phyloP scores from a whole-genome alignment of 1,140 invertebrate species.

The Cotesia glomerata region DNA sequence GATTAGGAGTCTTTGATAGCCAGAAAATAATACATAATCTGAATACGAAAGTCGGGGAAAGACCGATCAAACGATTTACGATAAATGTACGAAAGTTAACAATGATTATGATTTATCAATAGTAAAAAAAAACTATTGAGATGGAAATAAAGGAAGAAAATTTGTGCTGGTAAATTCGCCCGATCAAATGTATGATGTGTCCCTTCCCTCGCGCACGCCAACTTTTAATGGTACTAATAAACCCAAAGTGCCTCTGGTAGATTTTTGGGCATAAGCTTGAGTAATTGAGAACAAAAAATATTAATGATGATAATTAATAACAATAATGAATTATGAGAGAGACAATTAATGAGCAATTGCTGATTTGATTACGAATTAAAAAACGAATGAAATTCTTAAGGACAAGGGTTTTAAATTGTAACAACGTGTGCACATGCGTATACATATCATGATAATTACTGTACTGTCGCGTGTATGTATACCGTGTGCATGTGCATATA shows the following conservation, averaged over 20 bases:
- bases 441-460: constrained; percentile 40
- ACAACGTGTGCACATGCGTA: constrained; percentile 37
- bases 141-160: too few species aligned
- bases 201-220: constrained; percentile 56
- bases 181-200: constrained; percentile 21
- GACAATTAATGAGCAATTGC: constrained; percentile 22
- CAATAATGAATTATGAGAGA: constrained; percentile 31
- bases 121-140: constrained; percentile 23
- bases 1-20: too few species aligned
- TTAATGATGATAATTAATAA: constrained; percentile 35
- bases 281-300: constrained; percentile 51
- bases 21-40: background rate
- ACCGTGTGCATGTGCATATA: constrained; percentile 49
- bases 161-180: too few species aligned
- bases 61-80: constrained; percentile 14
- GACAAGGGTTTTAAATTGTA: background rate
- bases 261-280: constrained; percentile 64
- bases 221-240: constrained; percentile 64
- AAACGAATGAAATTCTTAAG: constrained; percentile 10
- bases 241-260: constrained; percentile 65
- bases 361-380: constrained; percentile 7
- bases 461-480: constrained; percentile 42
- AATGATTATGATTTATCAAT: constrained; percentile 7
- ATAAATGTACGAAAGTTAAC: constrained; percentile 1
- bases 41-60: constrained; percentile 25